Evolutionary conservation across 2,113 vertebrate species (phyloP).

Genomic region (Chlorodrepanis virens): DNA sequence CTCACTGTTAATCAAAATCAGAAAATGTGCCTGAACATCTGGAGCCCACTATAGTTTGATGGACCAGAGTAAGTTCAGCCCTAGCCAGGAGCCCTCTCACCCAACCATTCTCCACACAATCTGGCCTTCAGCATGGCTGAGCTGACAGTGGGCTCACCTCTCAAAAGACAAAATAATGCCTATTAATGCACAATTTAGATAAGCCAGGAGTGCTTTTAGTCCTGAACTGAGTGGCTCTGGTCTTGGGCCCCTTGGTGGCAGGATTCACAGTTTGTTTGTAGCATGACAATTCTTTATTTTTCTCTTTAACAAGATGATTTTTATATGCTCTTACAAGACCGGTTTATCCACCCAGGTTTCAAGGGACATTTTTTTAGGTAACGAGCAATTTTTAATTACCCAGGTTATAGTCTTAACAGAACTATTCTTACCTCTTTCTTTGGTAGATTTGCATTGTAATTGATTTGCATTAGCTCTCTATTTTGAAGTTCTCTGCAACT

Average conservation of each 20-base stretch:
- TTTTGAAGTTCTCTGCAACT: neutral
- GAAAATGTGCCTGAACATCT: neutral
- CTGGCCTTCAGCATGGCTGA: neutral
- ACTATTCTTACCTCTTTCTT: neutral
- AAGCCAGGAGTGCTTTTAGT: neutral
- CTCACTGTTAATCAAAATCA: rapidly evolving
- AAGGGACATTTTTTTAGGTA: neutral
- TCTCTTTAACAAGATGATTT: neutral
- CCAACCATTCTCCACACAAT: too few relatives aligned
- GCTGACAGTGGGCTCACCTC: neutral
- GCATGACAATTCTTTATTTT: neutral
- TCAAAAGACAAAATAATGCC: neutral
- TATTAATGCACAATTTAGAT: neutral
- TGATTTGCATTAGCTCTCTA: neutral
- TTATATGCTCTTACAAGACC: neutral
- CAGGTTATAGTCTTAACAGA: neutral
- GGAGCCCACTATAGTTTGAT: neutral
- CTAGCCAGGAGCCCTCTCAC: neutral
- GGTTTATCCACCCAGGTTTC: neutral
- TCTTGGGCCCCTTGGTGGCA: neutral
- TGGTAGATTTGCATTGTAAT: neutral
- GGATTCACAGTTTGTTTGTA: rapidly evolving
- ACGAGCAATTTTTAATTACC: neutral
- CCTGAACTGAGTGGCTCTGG: neutral
- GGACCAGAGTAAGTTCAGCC: neutral